phyloP scores from a whole-genome alignment of 2,113 vertebrate genomes.

The Planiliza haematocheilus region DNA sequence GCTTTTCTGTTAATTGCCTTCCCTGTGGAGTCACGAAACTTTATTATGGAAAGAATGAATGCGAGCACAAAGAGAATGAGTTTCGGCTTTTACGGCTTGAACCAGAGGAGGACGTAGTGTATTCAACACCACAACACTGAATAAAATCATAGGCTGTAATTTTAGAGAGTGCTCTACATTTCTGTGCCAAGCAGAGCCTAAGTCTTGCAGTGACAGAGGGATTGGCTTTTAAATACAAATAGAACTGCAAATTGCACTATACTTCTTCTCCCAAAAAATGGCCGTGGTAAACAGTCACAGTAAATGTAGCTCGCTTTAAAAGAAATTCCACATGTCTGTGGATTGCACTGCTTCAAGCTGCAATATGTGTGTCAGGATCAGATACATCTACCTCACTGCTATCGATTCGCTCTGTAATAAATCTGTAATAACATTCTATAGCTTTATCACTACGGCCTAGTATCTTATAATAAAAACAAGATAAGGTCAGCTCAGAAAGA shows the following conservation, averaged over 20 bases:
- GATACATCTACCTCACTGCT: constrained; percentile 23
- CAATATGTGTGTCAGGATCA: constrained; percentile 38
- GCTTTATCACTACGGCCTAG: constrained; percentile 21
- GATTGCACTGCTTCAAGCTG: constrained; percentile 1
- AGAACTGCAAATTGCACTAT: constrained; percentile 13
- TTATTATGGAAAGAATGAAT: constrained; percentile 68
- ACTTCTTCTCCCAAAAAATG: neutral
- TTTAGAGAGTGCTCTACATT: constrained; percentile 10
- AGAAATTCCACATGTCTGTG: constrained; percentile 7
- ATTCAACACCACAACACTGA: constrained; percentile 39
- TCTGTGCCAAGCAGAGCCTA: neutral
- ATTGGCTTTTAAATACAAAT: constrained; percentile 20
- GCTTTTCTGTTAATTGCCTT: constrained; percentile 79
- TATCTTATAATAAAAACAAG: neutral
- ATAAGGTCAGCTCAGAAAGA: constrained; percentile 5
- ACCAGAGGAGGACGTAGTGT: constrained; percentile 33
- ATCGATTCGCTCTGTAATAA: constrained; percentile 39
- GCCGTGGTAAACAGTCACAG: neutral
- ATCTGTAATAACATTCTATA: constrained; percentile 49
- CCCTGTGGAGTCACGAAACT: constrained; percentile 68
- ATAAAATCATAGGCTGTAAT: constrained; percentile 23
- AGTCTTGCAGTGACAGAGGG: neutral
- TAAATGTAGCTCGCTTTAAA: constrained; percentile 15
- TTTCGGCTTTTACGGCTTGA: constrained; percentile 41
- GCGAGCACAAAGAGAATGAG: constrained; percentile 41